These are phyloP conservation scores for Oxyscelio sp. DNA, from an alignment of 2,888 invertebrate genomes.

Conservation along the genomic window DNA sequence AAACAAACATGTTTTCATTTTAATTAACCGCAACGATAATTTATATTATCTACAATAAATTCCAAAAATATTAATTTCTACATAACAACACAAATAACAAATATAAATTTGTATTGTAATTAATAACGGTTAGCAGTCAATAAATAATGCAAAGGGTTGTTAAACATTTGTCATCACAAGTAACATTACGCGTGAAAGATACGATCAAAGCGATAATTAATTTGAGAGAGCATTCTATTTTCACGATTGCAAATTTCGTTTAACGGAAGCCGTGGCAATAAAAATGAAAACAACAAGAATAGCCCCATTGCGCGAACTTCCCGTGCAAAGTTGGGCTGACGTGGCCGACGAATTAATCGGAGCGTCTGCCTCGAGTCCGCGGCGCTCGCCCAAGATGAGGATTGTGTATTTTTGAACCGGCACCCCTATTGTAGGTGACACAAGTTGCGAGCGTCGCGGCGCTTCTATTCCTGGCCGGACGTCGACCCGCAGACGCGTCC, in stretches of 20 bases:
- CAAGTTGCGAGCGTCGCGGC: slow-evolving; percentile 84
- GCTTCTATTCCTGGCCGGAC: slow-evolving; percentile 87
- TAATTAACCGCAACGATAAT: too few species aligned
- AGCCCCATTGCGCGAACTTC: slow-evolving; percentile 52
- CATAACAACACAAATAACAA: too few species aligned
- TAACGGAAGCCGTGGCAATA: slow-evolving; percentile 66
- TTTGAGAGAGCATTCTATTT: slow-evolving; percentile 45
- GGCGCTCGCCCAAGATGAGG: slow-evolving; percentile 69
- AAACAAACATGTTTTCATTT: too few species aligned
- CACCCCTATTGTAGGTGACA: slow-evolving; percentile 83
- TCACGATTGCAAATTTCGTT: slow-evolving; percentile 46
- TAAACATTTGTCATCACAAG: neutral
- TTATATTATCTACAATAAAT: too few species aligned
- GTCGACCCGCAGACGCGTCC: slow-evolving; percentile 88
- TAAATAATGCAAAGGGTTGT: neutral
- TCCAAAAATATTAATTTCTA: too few species aligned
- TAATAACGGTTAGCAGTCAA: too few species aligned
- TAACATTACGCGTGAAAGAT: neutral
- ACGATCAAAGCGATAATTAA: slow-evolving; percentile 30
- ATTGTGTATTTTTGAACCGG: slow-evolving; percentile 77
- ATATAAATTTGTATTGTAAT: too few species aligned
- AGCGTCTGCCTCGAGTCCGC: slow-evolving; percentile 73
- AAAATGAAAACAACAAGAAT: slow-evolving; percentile 69
- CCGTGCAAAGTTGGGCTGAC: slow-evolving; percentile 51
- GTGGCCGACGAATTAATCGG: slow-evolving; percentile 75